Evolutionary conservation across 2,888 invertebrate genomes (phyloP).

Genomic region (Mesopsocus fuscifrons): DNA sequence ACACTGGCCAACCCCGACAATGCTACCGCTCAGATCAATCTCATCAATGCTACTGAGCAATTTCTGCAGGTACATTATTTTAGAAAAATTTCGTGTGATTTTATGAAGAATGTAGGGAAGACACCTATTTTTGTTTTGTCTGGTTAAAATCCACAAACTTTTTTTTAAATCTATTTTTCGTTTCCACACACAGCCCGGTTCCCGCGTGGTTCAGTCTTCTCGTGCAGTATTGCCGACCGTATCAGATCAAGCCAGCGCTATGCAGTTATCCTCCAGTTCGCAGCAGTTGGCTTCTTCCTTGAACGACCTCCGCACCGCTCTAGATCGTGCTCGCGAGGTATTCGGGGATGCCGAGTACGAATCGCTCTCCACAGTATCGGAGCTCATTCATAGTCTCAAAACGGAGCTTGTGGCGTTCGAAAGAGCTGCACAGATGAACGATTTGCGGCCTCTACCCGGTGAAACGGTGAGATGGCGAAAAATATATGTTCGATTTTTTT

Average conservation of each 20-base stretch:
- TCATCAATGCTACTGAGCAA: slow-evolving; percentile 67
- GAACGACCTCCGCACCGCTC: slow-evolving; percentile 39
- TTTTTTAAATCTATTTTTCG: too few relatives aligned
- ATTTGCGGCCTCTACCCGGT: slow-evolving; percentile 65
- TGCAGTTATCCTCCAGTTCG: slow-evolving; percentile 50
- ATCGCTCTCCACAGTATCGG: slow-evolving; percentile 46
- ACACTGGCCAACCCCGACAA: slow-evolving; percentile 48
- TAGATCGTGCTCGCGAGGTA: slow-evolving; percentile 43
- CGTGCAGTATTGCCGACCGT: slow-evolving; percentile 71
- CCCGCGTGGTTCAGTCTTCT: slow-evolving; percentile 54
- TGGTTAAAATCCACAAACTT: background rate
- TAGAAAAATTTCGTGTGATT: background rate
- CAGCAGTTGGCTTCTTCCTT: slow-evolving; percentile 45
- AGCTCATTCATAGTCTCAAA: slow-evolving; percentile 59
- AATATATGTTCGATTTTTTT: too few relatives aligned
- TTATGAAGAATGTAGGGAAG: too few relatives aligned
- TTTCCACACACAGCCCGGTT: slow-evolving; percentile 42
- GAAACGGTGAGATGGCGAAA: slow-evolving; percentile 37
- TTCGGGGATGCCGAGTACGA: slow-evolving; percentile 74
- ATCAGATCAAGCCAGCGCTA: slow-evolving; percentile 51
- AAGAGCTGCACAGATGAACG: slow-evolving; percentile 47
- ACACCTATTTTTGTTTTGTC: background rate
- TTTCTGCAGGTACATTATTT: slow-evolving; percentile 52
- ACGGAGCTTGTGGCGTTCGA: slow-evolving; percentile 67
- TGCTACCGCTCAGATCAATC: slow-evolving; percentile 54